Evolutionary conservation across 2,113 vertebrate genomes (phyloP).

Genomic region (Antechinus stuartii): DNA sequence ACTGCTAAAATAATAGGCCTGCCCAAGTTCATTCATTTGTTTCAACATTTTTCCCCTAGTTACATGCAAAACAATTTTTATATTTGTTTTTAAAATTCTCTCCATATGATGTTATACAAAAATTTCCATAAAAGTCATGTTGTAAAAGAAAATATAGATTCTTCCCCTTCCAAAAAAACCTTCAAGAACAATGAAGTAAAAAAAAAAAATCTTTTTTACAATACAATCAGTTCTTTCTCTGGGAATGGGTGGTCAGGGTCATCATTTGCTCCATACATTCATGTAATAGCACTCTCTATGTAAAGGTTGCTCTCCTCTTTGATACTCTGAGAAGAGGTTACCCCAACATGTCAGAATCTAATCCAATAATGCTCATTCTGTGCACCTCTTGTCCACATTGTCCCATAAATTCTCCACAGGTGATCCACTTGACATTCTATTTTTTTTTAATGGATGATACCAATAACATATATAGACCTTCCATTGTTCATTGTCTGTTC

Average conservation of each 20-base stretch:
- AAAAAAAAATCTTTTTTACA: too few relatives aligned
- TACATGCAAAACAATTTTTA: too few relatives aligned
- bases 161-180: too few relatives aligned
- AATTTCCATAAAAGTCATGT: too few relatives aligned
- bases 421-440: not conserved
- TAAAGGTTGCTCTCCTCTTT: not conserved
- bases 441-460: not conserved
- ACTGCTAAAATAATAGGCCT: not conserved
- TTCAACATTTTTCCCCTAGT: too few relatives aligned
- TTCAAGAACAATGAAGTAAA: too few relatives aligned
- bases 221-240: too few relatives aligned
- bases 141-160: too few relatives aligned
- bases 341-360: not conserved
- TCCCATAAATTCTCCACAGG: not conserved
- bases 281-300: not conserved
- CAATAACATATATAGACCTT: not conserved
- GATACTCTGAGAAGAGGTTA: not conserved
- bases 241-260: too few relatives aligned
- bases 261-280: not conserved
- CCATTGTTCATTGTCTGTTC: not conserved
- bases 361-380: not conserved
- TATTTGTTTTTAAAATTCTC: too few relatives aligned
- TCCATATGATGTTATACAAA: too few relatives aligned
- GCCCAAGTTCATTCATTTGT: not conserved
- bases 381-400: not conserved